A percentile compares a stretch with the other conserved stretches of the same genome.
Conservation (phyloP, 1,140 invertebrate species). For the Megathymus violae region DNA sequence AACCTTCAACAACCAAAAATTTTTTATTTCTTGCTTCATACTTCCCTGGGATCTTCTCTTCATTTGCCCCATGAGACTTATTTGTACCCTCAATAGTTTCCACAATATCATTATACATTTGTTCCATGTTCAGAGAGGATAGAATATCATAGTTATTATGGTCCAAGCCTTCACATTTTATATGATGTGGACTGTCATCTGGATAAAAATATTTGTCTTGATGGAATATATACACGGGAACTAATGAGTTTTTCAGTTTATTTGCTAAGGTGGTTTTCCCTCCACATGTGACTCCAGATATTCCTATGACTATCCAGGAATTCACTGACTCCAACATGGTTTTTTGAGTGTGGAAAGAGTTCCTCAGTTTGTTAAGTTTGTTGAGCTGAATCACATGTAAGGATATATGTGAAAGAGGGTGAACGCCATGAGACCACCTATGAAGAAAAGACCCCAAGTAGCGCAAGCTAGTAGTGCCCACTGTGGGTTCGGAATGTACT, state of each 20-base stretch:
- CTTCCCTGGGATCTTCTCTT: slow-evolving; percentile 36
- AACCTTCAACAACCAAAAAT: slow-evolving; percentile 90
- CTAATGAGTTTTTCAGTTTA: slow-evolving; percentile 81
- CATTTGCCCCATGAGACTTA: slow-evolving; percentile 37
- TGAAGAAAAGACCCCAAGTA: slow-evolving; percentile 85
- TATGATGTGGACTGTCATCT: slow-evolving; percentile 87
- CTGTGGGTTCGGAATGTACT: slow-evolving; percentile 85
- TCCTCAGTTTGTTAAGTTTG: slow-evolving; percentile 10
- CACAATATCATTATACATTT: slow-evolving; percentile 86
- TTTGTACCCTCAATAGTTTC: slow-evolving; percentile 66
- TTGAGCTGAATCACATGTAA: slow-evolving; percentile 47
- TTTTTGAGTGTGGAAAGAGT: slow-evolving; percentile 12
- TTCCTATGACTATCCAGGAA: slow-evolving; percentile 88
- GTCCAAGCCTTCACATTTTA: slow-evolving; percentile 86
- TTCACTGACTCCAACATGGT: slow-evolving; percentile 41
- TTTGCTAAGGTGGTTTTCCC: slow-evolving; percentile 91
- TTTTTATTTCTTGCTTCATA: slow-evolving; percentile 65
- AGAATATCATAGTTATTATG: slow-evolving; percentile 92
- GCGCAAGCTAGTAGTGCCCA: slow-evolving; percentile 86
- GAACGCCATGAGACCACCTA: slow-evolving; percentile 87
- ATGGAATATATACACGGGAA: slow-evolving; percentile 85
- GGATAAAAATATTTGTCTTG: slow-evolving; percentile 92
- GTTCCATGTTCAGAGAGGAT: slow-evolving; percentile 89
- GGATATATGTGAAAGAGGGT: slow-evolving; percentile 85
- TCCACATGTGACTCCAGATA: slow-evolving; percentile 91